phyloP scores from a whole-genome alignment of 2,113 vertebrate species.

The Prunella fulvescens region DNA sequence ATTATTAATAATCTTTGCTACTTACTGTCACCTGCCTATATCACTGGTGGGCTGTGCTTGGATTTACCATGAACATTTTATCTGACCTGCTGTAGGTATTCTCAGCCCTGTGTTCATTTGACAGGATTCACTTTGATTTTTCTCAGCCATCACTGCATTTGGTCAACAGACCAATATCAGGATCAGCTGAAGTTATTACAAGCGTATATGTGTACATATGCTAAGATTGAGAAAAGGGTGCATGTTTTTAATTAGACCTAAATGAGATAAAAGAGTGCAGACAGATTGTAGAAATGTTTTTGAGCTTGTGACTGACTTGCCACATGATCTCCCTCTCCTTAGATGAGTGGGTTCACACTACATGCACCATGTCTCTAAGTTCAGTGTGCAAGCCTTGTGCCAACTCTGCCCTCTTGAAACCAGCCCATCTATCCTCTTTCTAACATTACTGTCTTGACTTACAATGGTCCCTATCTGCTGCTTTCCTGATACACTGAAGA shows the following conservation, averaged over 20 bases:
- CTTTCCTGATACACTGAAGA: constrained; percentile 56
- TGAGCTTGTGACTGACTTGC: not conserved
- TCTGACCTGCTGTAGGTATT: not conserved
- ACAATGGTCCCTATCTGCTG: constrained; percentile 32
- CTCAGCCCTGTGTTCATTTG: not conserved
- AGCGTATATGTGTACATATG: not conserved
- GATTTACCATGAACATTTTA: not conserved
- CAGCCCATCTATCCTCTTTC: constrained; percentile 51
- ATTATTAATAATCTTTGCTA: not conserved
- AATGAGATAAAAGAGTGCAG: not conserved
- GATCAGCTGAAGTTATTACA: not conserved
- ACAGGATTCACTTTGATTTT: not conserved
- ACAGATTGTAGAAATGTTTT: not conserved
- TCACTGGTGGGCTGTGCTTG: not conserved
- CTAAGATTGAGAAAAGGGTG: not conserved
- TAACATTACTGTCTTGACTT: constrained; percentile 51
- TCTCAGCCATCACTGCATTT: not conserved
- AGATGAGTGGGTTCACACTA: constrained; percentile 67
- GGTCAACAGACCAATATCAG: not conserved
- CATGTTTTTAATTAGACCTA: not conserved
- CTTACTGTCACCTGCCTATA: not conserved
- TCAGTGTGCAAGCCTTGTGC: constrained; percentile 49
- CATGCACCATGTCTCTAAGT: constrained; percentile 27
- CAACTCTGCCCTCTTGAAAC: constrained; percentile 62
- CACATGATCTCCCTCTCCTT: not conserved